Conservation (phyloP, 2,888 invertebrate species). For the Dorcus parallelipipedus region DNA sequence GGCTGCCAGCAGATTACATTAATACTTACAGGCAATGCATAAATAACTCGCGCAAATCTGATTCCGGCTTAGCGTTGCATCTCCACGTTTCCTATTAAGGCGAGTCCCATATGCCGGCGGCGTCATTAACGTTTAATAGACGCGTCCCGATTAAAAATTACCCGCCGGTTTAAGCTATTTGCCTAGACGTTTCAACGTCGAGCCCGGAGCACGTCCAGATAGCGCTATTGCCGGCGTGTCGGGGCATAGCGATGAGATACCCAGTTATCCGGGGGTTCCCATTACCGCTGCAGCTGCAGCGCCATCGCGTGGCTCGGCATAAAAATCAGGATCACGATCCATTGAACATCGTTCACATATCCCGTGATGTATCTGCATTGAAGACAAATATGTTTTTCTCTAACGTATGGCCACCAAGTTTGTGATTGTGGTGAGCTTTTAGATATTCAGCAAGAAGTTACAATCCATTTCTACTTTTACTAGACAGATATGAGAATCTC, state of each 20-base stretch:
- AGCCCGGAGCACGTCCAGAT: slow-evolving; percentile 23
- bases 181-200: slow-evolving; percentile 17
- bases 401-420: too few species aligned
- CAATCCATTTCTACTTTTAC: too few species aligned
- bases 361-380: background rate
- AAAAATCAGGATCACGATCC: slow-evolving; percentile 12
- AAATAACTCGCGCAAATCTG: too few species aligned
- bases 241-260: slow-evolving; percentile 29
- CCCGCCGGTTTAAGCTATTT: slow-evolving; percentile 8
- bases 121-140: slow-evolving; percentile 1
- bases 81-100: too few species aligned
- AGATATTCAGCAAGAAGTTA: too few species aligned
- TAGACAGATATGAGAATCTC: too few species aligned
- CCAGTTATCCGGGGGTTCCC: slow-evolving; percentile 11
- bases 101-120: background rate
- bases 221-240: slow-evolving; percentile 28
- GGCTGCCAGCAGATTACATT: too few species aligned
- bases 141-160: slow-evolving; percentile 10
- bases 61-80: too few species aligned
- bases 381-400: slow-evolving; percentile 5
- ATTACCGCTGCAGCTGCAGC: slow-evolving; percentile 7
- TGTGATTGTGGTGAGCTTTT: too few species aligned
- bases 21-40: too few species aligned
- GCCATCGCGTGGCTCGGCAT: slow-evolving; percentile 12
- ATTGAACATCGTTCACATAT: slow-evolving; percentile 1